Evolutionary conservation across 2,113 vertebrate genomes (phyloP).

Genomic region (Sakesphorus luctuosus): DNA sequence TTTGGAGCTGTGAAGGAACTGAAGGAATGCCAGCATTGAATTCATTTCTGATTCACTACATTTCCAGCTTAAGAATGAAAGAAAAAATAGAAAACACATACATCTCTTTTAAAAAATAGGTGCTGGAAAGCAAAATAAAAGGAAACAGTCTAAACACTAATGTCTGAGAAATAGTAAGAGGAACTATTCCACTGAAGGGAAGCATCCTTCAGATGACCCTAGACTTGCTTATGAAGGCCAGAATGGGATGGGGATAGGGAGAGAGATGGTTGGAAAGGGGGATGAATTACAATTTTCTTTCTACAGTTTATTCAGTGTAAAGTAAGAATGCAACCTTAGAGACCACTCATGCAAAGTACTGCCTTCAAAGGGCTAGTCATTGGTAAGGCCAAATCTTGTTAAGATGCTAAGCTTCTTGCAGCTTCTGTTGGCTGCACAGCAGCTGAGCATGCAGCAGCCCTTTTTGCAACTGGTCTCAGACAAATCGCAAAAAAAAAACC

Average conservation of each 20-base stretch:
- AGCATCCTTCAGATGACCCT: neutral
- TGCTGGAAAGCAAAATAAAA: neutral
- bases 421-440: neutral
- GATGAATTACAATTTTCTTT: neutral
- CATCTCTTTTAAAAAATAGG: neutral
- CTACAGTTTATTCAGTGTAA: neutral
- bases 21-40: neutral
- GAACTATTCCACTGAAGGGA: neutral
- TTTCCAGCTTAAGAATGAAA: constrained; percentile 5
- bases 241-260: neutral
- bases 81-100: neutral
- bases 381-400: neutral
- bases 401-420: neutral
- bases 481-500: neutral
- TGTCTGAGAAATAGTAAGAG: neutral
- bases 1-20: neutral
- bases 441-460: neutral
- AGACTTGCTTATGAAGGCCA: neutral
- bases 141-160: neutral
- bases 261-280: neutral
- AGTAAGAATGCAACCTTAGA: neutral
- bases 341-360: neutral
- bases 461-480: neutral
- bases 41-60: neutral
- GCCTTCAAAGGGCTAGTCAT: neutral